Percentiles rank a stretch among this genome's conserved stretches.
Conservation (phyloP, 2,888 invertebrate genomes). For the Xylophagus ater region DNA sequence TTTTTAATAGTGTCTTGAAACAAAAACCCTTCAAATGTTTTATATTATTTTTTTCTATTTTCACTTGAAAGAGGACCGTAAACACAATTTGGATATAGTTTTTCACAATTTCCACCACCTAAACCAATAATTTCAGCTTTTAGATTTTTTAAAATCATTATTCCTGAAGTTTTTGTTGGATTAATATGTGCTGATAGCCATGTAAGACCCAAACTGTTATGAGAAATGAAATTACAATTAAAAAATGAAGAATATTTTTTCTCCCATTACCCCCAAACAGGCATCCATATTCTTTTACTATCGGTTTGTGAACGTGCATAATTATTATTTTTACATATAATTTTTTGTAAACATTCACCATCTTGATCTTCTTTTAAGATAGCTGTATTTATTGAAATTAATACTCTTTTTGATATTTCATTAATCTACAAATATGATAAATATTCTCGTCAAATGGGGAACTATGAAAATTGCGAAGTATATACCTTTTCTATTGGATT, state of each 20-base stretch:
- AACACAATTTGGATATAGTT: constrained; percentile 41
- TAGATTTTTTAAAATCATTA: constrained; percentile 47
- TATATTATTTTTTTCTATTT: neutral
- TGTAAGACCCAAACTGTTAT: constrained; percentile 60
- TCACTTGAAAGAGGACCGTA: too few relatives aligned
- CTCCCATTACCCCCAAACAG: constrained; percentile 56
- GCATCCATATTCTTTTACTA: constrained; percentile 55
- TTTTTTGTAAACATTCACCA: constrained; percentile 49
- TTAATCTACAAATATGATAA: constrained; percentile 31
- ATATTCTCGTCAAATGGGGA: neutral
- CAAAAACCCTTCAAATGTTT: neutral
- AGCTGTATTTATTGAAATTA: constrained; percentile 47
- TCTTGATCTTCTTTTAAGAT: constrained; percentile 42
- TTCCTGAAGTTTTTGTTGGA: constrained; percentile 33
- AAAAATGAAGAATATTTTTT: constrained; percentile 6
- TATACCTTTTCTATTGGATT: constrained; percentile 16
- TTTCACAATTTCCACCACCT: constrained; percentile 54
- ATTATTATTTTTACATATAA: constrained; percentile 57
- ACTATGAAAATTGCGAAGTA: neutral
- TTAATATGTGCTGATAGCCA: constrained; percentile 53
- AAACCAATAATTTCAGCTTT: constrained; percentile 57
- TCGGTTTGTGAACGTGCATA: constrained; percentile 45
- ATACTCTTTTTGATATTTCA: constrained; percentile 44
- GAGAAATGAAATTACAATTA: constrained; percentile 3
- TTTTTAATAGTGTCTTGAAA: too few relatives aligned